Evolutionary conservation across 92 coral and sea anemone genomes (phyloP).

Genomic region (Bergia puertoricense): DNA sequence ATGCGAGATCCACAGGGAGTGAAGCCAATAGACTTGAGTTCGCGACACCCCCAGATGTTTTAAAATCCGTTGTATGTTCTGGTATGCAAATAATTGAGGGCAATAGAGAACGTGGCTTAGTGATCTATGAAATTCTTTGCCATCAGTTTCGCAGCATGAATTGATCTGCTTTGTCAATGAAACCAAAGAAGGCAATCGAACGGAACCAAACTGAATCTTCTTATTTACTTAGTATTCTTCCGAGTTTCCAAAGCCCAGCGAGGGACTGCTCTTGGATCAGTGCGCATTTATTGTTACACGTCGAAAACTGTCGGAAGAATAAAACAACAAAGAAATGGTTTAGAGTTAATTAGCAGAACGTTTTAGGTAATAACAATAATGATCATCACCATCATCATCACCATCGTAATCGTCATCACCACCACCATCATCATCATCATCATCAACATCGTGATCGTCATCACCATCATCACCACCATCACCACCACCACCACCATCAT

Average conservation of each 20-base stretch:
- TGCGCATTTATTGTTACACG: background rate
- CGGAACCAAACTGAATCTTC: background rate
- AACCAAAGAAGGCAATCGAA: background rate
- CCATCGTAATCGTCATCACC: no score
- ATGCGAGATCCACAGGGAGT: background rate
- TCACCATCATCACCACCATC: no score
- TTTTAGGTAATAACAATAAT: background rate
- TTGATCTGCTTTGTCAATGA: background rate
- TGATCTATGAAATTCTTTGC: background rate
- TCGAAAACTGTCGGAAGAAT: no score
- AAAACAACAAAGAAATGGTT: background rate
- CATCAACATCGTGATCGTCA: no score
- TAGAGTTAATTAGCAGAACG: background rate
- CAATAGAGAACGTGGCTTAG: background rate
- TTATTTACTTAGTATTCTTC: background rate
- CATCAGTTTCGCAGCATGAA: background rate
- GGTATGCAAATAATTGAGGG: background rate
- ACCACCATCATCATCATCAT: no score
- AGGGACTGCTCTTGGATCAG: background rate
- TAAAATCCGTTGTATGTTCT: background rate
- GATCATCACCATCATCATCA: no score
- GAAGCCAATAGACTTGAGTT: background rate
- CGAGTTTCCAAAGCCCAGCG: background rate
- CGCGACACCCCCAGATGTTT: background rate
- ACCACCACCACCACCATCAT: no score